Base-by-base conservation (phyloP, 2,888 invertebrate genomes). In the Octonoba sinensis region DNA sequence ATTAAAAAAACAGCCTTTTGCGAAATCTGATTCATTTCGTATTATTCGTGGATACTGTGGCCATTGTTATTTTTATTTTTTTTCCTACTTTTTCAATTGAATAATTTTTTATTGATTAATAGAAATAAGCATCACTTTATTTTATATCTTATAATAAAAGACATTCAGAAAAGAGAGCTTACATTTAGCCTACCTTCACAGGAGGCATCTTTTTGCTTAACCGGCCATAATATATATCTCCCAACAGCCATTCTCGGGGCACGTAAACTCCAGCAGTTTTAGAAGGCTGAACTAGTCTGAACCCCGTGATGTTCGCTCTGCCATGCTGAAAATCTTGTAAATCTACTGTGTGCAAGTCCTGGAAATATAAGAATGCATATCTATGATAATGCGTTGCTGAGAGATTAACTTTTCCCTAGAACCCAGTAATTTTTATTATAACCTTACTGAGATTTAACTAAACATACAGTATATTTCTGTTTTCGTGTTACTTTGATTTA, bases 271-370 rank as follows among this genome's bases (percentile, higher is more conserved):
- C 73, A 1, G 66, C 24, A 18, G 67, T 77, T 46, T 56, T 64
- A 3, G 73, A 49, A 15, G 83, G 74, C 88, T 97, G 95, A 62
- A 98, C 93, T 85, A 98, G 90, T 85, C 96, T 92, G 87, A 98
- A 93, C 8, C 96, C 96, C 1, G 97, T 97, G 85, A 98, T 96
- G 89, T 98, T 97, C 36, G 97, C 96, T 36, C 97, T 97, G 12
- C 96, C 95, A 88, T 96, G 95, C 88, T 95, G 95, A 62, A 97
- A 97, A 89, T 96, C 95, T 87, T 96, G 95, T 87, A 97, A 90
- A 89, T 97, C 95, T 49, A 98, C 93, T 74, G 95, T 95, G 87
- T 96, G 95, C 84, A 97, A 90, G 89, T 97, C 97, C 95, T 83
- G 36, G 85, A 97, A 51, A 72, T 22, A 54, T 18, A 60, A 46